These are phyloP conservation scores for Hypsopygia costalis DNA, from an alignment of 2,888 invertebrate genomes.

Conservation along the genomic window DNA sequence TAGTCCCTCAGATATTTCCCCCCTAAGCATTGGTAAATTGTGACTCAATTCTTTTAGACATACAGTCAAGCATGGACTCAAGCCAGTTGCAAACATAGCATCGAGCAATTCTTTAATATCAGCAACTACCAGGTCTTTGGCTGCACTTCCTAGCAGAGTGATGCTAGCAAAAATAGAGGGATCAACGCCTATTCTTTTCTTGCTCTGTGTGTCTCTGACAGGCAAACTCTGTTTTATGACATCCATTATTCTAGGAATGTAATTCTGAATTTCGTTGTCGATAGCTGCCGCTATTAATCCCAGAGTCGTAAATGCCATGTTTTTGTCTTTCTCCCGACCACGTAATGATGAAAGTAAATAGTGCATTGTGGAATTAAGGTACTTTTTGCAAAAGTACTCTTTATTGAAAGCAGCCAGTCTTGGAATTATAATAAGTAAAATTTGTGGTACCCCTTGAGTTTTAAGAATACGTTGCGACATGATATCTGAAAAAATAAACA, in stretches of 20 bases:
- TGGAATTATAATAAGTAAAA: conserved; percentile 92
- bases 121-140: conserved; percentile 86
- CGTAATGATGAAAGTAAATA: conserved; percentile 89
- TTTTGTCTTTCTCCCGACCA: conserved; percentile 91
- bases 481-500: conserved; percentile 78
- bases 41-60: conserved; percentile 94
- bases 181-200: conserved; percentile 88
- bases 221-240: conserved; percentile 89
- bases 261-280: conserved; percentile 88
- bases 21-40: conserved; percentile 92
- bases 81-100: conserved; percentile 94
- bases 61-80: conserved; percentile 94
- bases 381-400: conserved; percentile 87
- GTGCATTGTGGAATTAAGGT: conserved; percentile 87
- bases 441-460: conserved; percentile 91
- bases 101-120: conserved; percentile 93
- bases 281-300: conserved; percentile 95
- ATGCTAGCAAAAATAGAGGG: conserved; percentile 96
- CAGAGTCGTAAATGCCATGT: conserved; percentile 93
- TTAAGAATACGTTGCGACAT: conserved; percentile 88
- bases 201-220: conserved; percentile 87
- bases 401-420: conserved; percentile 96
- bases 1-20: conserved; percentile 95
- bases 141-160: conserved; percentile 93
- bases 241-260: conserved; percentile 92